Percentiles rank a stretch among this genome's conserved stretches.
phyloP scores from a whole-genome alignment of 2,797 vertebrate species.

The Lacerta viridis region DNA sequence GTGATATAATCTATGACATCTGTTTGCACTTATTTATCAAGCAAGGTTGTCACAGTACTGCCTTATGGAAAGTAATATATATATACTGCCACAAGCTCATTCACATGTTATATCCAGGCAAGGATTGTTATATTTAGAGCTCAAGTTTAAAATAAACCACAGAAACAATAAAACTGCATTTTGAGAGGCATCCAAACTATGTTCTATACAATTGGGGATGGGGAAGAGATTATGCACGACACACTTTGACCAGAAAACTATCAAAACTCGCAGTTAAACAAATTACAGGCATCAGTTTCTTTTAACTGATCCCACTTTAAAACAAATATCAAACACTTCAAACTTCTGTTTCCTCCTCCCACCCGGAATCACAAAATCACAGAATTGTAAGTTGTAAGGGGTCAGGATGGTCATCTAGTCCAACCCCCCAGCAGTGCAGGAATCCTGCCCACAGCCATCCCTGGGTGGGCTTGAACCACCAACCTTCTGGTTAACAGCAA shows the following conservation, averaged over 20 bases:
- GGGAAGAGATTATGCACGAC: constrained; percentile 31
- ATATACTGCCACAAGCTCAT: background rate
- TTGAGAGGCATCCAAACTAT: constrained; percentile 38
- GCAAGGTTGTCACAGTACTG: background rate
- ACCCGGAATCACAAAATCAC: background rate
- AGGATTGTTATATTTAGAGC: constrained; percentile 10
- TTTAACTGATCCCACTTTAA: constrained; percentile 39
- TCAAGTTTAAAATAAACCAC: constrained; percentile 48
- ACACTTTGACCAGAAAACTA: constrained; percentile 48
- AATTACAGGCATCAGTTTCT: constrained; percentile 44
- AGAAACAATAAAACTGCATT: constrained; percentile 48
- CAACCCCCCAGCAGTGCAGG: too few relatives aligned
- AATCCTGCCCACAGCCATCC: too few relatives aligned
- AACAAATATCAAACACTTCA: constrained; percentile 58
- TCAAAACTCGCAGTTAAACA: constrained; percentile 66
- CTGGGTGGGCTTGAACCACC: too few relatives aligned
- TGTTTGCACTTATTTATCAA: background rate
- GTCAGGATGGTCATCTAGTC: too few relatives aligned
- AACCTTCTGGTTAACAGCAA: too few relatives aligned
- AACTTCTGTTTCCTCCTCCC: constrained; percentile 35
- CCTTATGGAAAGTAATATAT: background rate
- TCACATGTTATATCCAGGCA: background rate
- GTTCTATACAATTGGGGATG: constrained; percentile 27
- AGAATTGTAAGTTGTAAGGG: background rate
- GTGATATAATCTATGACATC: background rate